These are phyloP conservation scores for Eristalis intricaria DNA, from an alignment of 2,888 invertebrate species.

Conservation along the genomic window DNA sequence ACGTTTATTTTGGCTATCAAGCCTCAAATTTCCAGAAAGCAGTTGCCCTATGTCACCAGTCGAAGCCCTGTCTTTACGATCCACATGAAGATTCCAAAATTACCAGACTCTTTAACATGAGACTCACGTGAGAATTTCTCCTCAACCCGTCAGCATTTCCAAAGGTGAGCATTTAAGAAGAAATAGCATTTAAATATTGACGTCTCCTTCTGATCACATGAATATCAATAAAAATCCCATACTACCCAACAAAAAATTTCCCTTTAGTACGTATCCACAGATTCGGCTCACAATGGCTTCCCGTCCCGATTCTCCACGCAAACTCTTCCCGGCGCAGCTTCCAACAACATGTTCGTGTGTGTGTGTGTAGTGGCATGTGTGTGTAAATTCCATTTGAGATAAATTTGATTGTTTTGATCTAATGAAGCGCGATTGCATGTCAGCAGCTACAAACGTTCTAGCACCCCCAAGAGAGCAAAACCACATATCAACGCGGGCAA, in stretches of 20 bases:
- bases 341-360: not conserved
- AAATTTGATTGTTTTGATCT: constrained; percentile 35
- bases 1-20: too few species aligned
- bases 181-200: too few species aligned
- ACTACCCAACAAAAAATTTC: not conserved
- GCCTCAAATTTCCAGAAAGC: too few species aligned
- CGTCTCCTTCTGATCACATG: too few species aligned
- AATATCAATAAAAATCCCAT: too few species aligned
- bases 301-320: not conserved
- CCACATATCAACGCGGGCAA: constrained; percentile 54
- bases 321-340: not conserved
- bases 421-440: constrained; percentile 55
- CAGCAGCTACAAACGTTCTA: constrained; percentile 65
- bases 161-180: too few species aligned
- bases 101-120: too few species aligned
- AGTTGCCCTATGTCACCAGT: too few species aligned
- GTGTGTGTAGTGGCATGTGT: not conserved
- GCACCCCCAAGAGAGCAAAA: constrained; percentile 67
- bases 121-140: too few species aligned
- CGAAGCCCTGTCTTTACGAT: too few species aligned
- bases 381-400: not conserved
- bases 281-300: not conserved
- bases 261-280: not conserved
- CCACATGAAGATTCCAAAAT: too few species aligned
- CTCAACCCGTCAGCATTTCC: too few species aligned